Conservation (phyloP, 2,888 invertebrate species). For the Macrosoma leucophasiata region DNA sequence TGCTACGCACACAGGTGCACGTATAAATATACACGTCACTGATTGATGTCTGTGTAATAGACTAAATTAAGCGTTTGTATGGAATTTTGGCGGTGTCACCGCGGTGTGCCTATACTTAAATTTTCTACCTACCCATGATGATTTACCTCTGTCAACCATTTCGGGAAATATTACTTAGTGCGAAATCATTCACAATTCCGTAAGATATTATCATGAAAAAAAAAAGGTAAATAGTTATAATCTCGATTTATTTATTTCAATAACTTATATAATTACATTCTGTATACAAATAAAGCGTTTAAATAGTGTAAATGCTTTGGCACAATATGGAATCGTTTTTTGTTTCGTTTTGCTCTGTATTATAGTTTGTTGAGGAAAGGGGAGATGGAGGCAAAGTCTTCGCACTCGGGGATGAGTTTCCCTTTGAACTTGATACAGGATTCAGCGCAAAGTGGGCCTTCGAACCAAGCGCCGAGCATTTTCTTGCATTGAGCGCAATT, state of each 20-base stretch:
- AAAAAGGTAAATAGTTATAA: constrained; percentile 1
- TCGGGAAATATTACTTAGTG: no score
- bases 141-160: no score
- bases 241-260: constrained; percentile 6
- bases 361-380: constrained; percentile 80
- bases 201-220: no score
- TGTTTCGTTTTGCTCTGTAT: no score
- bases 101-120: no score
- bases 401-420: constrained; percentile 89
- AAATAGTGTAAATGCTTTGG: constrained; percentile 29
- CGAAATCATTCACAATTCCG: no score
- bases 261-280: neutral
- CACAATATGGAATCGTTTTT: constrained; percentile 10
- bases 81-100: no score
- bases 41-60: no score
- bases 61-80: no score
- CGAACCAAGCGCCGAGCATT: constrained; percentile 91
- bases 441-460: constrained; percentile 90
- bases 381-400: constrained; percentile 86
- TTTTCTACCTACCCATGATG: no score
- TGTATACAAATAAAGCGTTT: constrained; percentile 7
- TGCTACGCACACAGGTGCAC: no score
- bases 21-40: no score
- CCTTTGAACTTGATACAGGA: constrained; percentile 89
- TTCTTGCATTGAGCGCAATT: constrained; percentile 94